Percentiles rank a stretch among this genome's conserved stretches.
phyloP scores from a whole-genome alignment of 2,113 vertebrate species.

The Syrmaticus mikado region DNA sequence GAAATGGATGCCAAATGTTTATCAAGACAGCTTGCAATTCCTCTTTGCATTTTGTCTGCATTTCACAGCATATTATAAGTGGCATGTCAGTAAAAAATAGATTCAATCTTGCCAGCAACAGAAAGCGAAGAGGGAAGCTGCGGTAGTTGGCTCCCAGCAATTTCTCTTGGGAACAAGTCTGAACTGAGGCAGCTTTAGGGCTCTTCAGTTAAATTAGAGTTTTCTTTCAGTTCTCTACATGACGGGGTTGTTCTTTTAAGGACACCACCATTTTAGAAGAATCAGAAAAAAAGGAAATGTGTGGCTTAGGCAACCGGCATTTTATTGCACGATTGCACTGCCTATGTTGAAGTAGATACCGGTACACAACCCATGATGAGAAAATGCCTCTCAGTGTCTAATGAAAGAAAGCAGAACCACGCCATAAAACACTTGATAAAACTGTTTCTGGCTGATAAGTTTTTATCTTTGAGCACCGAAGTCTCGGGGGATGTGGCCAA shows the following conservation, averaged over 20 bases:
- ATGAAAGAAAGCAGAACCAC: background rate
- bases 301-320: background rate
- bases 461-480: background rate
- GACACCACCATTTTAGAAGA: constrained; percentile 21
- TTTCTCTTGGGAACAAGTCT: constrained; percentile 63
- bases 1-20: constrained; percentile 15
- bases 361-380: background rate
- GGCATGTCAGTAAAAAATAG: constrained; percentile 64
- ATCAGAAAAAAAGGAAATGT: background rate
- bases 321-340: background rate
- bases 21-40: constrained; percentile 20
- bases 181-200: constrained; percentile 58
- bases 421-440: background rate
- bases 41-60: constrained; percentile 30
- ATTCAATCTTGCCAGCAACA: constrained; percentile 39
- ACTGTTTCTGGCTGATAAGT: background rate
- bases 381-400: background rate
- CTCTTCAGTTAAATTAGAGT: constrained; percentile 50
- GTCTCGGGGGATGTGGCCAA: background rate
- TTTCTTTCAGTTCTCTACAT: constrained; percentile 30
- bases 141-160: constrained; percentile 37
- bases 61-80: constrained; percentile 58
- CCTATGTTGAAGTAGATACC: background rate
- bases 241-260: constrained; percentile 45
- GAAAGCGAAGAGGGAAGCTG: constrained; percentile 2